Evolutionary conservation across 2,888 invertebrate genomes (phyloP).

Genomic region (Agrilus cyanescens): DNA sequence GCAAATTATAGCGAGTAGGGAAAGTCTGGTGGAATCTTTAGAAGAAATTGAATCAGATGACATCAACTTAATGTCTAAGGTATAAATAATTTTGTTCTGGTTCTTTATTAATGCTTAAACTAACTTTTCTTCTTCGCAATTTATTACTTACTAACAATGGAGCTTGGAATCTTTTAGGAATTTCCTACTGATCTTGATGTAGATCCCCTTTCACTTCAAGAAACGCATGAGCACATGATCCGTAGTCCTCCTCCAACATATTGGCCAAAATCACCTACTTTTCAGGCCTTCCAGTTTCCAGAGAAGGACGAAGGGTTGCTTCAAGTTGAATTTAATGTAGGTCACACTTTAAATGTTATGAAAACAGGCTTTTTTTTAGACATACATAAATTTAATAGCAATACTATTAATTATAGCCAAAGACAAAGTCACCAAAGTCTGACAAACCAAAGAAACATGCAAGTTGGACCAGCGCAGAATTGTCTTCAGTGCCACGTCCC

Average conservation of each 20-base stretch:
- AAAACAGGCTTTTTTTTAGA: too few species aligned
- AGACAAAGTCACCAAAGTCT: constrained; percentile 19
- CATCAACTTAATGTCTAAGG: constrained; percentile 67
- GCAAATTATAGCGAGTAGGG: constrained; percentile 69
- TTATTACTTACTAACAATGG: constrained; percentile 5
- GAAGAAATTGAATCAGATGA: constrained; percentile 68
- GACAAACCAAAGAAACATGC: constrained; percentile 29
- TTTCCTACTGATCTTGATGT: constrained; percentile 45
- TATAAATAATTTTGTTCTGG: constrained; percentile 25
- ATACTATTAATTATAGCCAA: constrained; percentile 17
- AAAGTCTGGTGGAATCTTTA: constrained; percentile 60
- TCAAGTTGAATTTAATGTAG: constrained; percentile 32
- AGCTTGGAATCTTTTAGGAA: constrained; percentile 29
- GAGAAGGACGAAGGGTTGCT: constrained; percentile 35
- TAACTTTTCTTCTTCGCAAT: background rate
- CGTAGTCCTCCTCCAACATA: constrained; percentile 69
- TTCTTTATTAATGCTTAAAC: background rate
- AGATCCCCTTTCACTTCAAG: constrained; percentile 62
- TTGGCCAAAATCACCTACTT: constrained; percentile 54
- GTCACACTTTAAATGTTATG: constrained; percentile 10
- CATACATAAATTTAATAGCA: background rate
- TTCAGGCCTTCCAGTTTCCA: constrained; percentile 44
- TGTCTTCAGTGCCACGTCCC: constrained; percentile 24
- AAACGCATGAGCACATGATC: constrained; percentile 73
- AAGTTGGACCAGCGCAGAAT: constrained; percentile 29